phyloP scores from a whole-genome alignment of 2,113 vertebrate genomes.

The Pangasianodon hypophthalmus region DNA sequence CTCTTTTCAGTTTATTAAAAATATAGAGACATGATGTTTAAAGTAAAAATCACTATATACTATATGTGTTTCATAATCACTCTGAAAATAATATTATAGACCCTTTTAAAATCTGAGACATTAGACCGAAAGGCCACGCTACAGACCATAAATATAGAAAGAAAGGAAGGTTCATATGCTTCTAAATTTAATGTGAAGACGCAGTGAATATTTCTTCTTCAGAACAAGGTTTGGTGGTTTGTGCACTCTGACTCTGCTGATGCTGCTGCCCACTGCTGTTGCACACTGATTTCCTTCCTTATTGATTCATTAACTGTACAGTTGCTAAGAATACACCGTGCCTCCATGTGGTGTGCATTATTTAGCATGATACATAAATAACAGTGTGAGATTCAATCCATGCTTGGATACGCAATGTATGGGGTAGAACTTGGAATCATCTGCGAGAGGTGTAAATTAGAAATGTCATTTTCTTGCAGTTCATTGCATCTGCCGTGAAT shows the following conservation, averaged over 20 bases:
- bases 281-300: constrained; percentile 7
- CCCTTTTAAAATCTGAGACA: not conserved
- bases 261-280: not conserved
- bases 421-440: not conserved
- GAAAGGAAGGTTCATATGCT: not conserved
- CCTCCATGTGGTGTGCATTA: constrained; percentile 21
- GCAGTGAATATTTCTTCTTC: not conserved
- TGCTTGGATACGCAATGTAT: constrained; percentile 16
- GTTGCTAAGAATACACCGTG: constrained; percentile 28
- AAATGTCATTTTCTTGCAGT: constrained; percentile 18
- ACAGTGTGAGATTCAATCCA: constrained; percentile 24
- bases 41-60: not conserved
- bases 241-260: not conserved
- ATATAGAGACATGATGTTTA: not conserved
- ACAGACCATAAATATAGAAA: not conserved
- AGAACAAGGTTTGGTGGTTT: not conserved
- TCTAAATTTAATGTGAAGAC: not conserved
- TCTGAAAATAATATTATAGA: not conserved
- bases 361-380: constrained; percentile 45
- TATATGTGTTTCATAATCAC: not conserved
- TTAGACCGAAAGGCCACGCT: not conserved
- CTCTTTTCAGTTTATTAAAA: not conserved
- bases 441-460: constrained; percentile 21
- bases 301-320: constrained; percentile 14
- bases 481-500: not conserved